Conservation (phyloP, 1,140 invertebrate genomes). For the Oreohelix idahoensis region DNA sequence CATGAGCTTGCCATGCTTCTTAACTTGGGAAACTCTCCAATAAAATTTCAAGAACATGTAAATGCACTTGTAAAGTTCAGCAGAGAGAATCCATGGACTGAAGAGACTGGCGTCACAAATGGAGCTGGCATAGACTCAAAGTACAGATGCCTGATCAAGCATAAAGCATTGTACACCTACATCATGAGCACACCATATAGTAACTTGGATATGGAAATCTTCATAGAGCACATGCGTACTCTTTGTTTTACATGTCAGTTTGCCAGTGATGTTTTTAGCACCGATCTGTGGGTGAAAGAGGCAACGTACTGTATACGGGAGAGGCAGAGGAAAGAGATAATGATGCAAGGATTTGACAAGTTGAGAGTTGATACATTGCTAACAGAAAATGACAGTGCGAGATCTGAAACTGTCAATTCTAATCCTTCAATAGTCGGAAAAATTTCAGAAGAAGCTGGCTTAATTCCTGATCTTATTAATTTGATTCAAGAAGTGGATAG, state of each 20-base stretch:
- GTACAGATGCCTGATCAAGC: background rate
- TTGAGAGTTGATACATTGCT: background rate
- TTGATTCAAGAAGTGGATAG: background rate
- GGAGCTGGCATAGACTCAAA: background rate
- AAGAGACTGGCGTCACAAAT: background rate
- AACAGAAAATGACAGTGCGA: background rate
- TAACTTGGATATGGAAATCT: background rate
- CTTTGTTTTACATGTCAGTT: background rate
- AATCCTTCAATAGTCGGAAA: background rate
- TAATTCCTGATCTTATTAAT: background rate
- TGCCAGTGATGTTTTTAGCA: background rate
- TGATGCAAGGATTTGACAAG: background rate
- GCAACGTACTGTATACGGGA: background rate
- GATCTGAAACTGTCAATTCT: background rate
- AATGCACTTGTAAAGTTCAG: background rate
- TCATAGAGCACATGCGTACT: background rate
- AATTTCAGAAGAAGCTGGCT: background rate
- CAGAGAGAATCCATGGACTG: background rate
- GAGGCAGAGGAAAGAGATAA: background rate
- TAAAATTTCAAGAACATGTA: background rate
- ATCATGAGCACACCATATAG: background rate
- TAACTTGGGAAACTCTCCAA: background rate
- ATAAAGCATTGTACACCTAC: background rate
- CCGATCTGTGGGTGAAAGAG: background rate
- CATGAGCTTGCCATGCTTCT: slow-evolving; percentile 5